These are phyloP conservation scores for Lophotis ruficrista DNA, from an alignment of 2,113 vertebrate species.

Conservation along the genomic window DNA sequence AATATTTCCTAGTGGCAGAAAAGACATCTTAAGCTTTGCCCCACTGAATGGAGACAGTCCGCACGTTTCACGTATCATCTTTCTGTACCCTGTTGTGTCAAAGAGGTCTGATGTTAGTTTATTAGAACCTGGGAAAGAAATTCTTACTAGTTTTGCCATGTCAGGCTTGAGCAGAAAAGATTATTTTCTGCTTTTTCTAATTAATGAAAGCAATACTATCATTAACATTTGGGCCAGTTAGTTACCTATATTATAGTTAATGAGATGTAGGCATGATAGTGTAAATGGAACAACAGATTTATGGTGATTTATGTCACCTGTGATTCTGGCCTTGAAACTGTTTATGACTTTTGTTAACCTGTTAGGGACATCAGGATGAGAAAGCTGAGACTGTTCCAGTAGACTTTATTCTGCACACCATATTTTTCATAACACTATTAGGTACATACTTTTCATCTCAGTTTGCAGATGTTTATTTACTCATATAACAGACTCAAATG, in stretches of 20 bases:
- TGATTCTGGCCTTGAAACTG: neutral
- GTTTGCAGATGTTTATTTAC: constrained; percentile 57
- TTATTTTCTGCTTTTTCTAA: neutral
- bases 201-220: neutral
- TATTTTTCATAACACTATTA: neutral
- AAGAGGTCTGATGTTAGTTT: neutral
- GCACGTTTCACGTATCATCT: neutral
- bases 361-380: neutral
- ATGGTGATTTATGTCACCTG: neutral
- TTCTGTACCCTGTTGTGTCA: neutral
- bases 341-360: neutral
- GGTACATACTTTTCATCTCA: neutral
- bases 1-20: neutral
- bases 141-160: neutral
- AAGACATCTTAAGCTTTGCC: neutral
- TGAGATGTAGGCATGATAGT: neutral
- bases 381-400: neutral
- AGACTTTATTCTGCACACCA: neutral
- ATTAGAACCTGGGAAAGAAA: neutral
- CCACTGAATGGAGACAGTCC: neutral
- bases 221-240: neutral
- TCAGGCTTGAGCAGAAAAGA: neutral
- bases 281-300: neutral
- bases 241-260: neutral
- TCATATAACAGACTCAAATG: constrained; percentile 47